Evolutionary conservation across 53 echinoderm and acorn worm species (phyloP), one percentile per base, ranked within the genome.

Genomic region (Glandiceps talaboti): DNA sequence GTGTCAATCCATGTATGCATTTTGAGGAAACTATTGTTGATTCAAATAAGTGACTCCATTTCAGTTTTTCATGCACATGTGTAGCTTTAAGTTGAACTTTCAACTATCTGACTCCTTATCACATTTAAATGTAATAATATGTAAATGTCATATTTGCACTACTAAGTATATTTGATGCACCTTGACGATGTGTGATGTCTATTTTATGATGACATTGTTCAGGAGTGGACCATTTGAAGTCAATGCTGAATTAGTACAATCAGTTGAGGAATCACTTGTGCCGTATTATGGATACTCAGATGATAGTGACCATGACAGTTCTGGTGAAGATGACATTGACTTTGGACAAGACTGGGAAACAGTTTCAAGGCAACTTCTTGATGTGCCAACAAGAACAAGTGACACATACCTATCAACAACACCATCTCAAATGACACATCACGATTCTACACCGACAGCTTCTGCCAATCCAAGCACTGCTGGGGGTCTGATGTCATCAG

Each of bases 401-500:
- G 64, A 45, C 6, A 45, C 64, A 6, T 45, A 20, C 20, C 64
- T 12, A 29, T 73, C 80, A 10, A 29, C 45, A 31, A 80, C 73
- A 20, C 72, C 33, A 0, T 73, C 73, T 0, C 73, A 64, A 78
- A 88, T 25, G 81, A 85, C 82, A 74, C 77, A 74, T 77, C 77
- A 10, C 81, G 78, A 32, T 80, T 85, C 0, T 82, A 82, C 33
- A 79, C 82, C 1, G 79, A 77, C 32, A 83, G 85, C 30, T 85
- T 88, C 30, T 82, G 79, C 73, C 89, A 87, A 72, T 81, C 32
- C 32, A 25, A 86, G 82, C 26, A 82, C 87, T 25, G 82, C 86
- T 27, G 90, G 94, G 73, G 93, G 91, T 28, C 86, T 99, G 28
- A 87, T 99, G 82, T 99, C 99, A 74, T 99, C 99, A 27, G 99